Evolutionary conservation across 2,888 invertebrate species (phyloP), one percentile per base, ranked within the genome.

Genomic region (Drosophila meridionalis): DNA sequence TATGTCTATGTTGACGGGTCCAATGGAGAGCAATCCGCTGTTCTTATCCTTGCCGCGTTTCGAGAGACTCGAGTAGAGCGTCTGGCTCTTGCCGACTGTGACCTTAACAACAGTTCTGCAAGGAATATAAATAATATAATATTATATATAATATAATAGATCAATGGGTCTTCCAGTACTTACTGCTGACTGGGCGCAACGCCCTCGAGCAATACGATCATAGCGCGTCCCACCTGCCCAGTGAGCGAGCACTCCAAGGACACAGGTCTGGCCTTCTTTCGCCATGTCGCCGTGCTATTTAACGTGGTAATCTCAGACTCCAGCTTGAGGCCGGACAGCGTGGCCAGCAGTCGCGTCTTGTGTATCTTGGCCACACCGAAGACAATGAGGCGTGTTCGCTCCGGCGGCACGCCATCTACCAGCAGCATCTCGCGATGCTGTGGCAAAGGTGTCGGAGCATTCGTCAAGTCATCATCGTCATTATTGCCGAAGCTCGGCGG

Each of bases 261-360:
- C 0, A 95, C 94, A 0, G 96, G 96, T 14, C 95, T 93, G 0
- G 96, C 95, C 87, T 97, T 96, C 87, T 98, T 97, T n/a, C 98
- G 96, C 92, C 97, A 97, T 0, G 98, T 98, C 42, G 98, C 94
- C 83, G 98, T 97, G n/a, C 97, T 96, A 91, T 98, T 98, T 11
- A 99, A 94, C 67, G 97, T 97, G 20, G 97, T 97, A 65, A 99
- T 96, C 94, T 99, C 98, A 0, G 98, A 98, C 93, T 99, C 99
- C 73, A 99, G 94, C 93, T 99, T 99, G 57, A 99, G 94, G 0
- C 99, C 99, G 85, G 98, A 98, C 2, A 99, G 94, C 0, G 98
- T 98, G 0, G 99, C 99, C 73, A 98, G 94, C 9, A 98, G 93
- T 8, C 97, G 95, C 0, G 98, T 98, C 76, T 97, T 95, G 87